Percentiles rank a stretch among this genome's conserved stretches.
phyloP scores from a whole-genome alignment of 1,140 invertebrate genomes.

The Danaus plexippus region DNA sequence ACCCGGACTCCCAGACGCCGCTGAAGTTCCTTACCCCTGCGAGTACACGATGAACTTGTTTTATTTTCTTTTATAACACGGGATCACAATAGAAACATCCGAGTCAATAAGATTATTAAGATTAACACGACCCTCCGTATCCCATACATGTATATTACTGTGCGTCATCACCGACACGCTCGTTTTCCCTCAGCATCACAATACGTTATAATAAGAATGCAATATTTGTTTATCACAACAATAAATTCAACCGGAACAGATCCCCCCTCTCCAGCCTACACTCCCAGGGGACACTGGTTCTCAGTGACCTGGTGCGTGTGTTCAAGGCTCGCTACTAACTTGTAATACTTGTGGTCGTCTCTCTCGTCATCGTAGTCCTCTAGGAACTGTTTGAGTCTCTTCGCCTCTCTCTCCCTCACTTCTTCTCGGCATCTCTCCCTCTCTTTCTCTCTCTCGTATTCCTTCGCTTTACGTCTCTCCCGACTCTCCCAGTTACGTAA shows the following conservation, averaged over 20 bases:
- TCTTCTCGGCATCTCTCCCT: conserved; percentile 87
- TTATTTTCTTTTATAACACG: no score
- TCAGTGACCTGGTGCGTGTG: not conserved
- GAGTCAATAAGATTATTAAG: no score
- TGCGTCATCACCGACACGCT: no score
- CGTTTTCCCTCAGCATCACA: no score
- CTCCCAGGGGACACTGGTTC: no score
- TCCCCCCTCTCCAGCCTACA: no score
- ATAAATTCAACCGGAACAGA: not conserved
- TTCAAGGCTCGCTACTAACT: conserved; percentile 78
- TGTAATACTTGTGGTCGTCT: conserved; percentile 97
- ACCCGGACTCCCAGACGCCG: conserved; percentile 90
- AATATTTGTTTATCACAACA: not conserved
- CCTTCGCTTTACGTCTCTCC: conserved; percentile 93
- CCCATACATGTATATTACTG: no score
- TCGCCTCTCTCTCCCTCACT: conserved; percentile 90
- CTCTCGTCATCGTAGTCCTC: conserved; percentile 99
- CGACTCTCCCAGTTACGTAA: conserved; percentile 92
- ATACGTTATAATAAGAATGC: no score
- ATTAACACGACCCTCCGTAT: no score
- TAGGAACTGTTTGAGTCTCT: conserved; percentile 95
- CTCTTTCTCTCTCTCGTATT: conserved; percentile 92
- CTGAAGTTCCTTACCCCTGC: conserved; percentile 88
- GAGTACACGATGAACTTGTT: conserved; percentile 7
- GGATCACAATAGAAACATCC: no score